Conservation (phyloP, 2,113 vertebrate species). For the Thomomys bottae region DNA sequence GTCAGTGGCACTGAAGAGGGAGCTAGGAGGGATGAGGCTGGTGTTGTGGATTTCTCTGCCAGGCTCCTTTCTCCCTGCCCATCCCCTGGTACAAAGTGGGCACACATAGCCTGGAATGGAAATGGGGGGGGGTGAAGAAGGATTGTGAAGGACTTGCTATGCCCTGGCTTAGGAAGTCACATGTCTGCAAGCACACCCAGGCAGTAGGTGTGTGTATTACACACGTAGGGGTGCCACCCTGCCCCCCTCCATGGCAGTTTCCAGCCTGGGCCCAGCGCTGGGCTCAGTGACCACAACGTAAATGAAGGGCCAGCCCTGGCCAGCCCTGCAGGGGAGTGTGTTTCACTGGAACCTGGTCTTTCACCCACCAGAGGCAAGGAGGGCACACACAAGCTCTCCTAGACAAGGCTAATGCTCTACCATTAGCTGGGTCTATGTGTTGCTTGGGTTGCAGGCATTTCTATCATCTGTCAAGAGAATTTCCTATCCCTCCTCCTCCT, state of each 20-base stretch:
- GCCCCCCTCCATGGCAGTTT: too few species aligned
- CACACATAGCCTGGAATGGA: background rate
- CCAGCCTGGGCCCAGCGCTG: background rate
- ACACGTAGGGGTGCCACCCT: too few species aligned
- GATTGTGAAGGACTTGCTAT: too few species aligned
- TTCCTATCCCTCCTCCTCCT: background rate
- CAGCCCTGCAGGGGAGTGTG: accelerated
- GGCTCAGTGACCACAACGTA: accelerated
- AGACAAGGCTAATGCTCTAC: accelerated
- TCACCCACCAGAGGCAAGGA: background rate
- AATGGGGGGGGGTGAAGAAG: too few species aligned
- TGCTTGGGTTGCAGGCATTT: background rate
- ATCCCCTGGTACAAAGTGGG: background rate
- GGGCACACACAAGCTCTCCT: background rate
- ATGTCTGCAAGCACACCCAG: too few species aligned
- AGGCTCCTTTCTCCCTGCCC: background rate
- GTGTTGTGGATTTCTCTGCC: background rate
- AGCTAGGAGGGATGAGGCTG: background rate
- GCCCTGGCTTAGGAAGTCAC: background rate
- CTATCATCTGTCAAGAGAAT: background rate
- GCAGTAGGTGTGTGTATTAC: too few species aligned
- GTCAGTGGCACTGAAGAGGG: background rate
- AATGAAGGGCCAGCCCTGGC: background rate
- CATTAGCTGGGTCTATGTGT: background rate
- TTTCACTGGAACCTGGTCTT: accelerated